phyloP scores from a whole-genome alignment of 2,797 vertebrate species.

The Chaunax sp. region DNA sequence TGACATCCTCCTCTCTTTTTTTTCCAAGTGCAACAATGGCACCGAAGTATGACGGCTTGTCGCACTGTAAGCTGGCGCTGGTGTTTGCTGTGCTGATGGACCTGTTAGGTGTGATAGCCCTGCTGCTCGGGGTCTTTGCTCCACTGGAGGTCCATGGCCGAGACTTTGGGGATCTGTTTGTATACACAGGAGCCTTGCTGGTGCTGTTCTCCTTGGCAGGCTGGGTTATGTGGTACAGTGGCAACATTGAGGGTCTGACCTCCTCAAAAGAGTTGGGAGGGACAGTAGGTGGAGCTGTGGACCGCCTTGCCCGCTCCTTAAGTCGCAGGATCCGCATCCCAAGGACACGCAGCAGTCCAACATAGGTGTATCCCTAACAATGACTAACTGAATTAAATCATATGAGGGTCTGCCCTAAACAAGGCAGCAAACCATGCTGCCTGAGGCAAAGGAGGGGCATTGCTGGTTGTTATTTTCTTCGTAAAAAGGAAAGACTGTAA shows the following conservation, averaged over 20 bases:
- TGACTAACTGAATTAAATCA: background rate
- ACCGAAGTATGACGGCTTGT: constrained; percentile 74
- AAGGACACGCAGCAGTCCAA: constrained; percentile 70
- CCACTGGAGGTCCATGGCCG: constrained; percentile 85
- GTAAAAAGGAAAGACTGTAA: background rate
- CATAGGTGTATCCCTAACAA: constrained; percentile 28
- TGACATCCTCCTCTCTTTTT: background rate
- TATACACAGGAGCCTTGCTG: constrained; percentile 89
- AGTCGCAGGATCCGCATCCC: constrained; percentile 81
- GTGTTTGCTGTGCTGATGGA: constrained; percentile 89
- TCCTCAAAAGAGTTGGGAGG: constrained; percentile 80
- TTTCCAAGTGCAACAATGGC: constrained; percentile 66
- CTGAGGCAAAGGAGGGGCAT: constrained; percentile 19
- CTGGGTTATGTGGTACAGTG: constrained; percentile 95
- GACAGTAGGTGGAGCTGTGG: constrained; percentile 80
- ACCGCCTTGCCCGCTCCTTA: constrained; percentile 86
- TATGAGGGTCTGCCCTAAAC: background rate
- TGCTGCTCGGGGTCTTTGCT: constrained; percentile 89
- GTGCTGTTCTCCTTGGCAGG: constrained; percentile 88
- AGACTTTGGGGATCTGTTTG: constrained; percentile 91
- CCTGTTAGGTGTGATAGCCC: constrained; percentile 82
- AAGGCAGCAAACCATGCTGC: constrained; percentile 1
- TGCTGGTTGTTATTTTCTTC: background rate
- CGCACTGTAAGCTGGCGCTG: constrained; percentile 88
- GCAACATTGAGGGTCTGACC: constrained; percentile 90